Evolutionary conservation across 2,797 vertebrate genomes (phyloP).

Genomic region (Toxotes lorentzi): DNA sequence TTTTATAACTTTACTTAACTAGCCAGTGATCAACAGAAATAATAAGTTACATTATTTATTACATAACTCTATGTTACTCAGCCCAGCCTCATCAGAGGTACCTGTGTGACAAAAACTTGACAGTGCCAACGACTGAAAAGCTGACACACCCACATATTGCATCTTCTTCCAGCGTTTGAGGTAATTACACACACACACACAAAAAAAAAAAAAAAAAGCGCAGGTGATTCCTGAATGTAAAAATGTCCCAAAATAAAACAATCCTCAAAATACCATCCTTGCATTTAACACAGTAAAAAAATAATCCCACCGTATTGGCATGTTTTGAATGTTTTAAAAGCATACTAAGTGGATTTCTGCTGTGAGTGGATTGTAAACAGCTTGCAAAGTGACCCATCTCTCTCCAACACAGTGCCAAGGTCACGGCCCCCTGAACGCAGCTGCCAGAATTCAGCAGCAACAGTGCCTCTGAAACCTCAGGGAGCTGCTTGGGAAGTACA

Average conservation of each 20-base stretch:
- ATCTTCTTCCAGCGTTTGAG: not conserved
- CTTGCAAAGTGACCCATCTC: slow-evolving; percentile 49
- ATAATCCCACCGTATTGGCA: not conserved
- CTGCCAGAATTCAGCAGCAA: slow-evolving; percentile 34
- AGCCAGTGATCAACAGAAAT: not conserved
- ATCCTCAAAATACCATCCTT: not conserved
- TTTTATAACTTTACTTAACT: not conserved
- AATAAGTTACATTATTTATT: not conserved
- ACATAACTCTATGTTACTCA: not conserved
- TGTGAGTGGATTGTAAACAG: slow-evolving; percentile 38
- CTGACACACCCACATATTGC: not conserved
- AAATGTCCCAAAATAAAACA: too few species aligned
- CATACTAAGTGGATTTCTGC: slow-evolving; percentile 28
- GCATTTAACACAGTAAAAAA: slow-evolving; percentile 5
- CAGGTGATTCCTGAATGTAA: not conserved
- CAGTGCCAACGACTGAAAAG: not conserved
- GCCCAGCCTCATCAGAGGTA: not conserved
- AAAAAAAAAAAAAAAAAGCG: not conserved
- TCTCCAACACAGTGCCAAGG: slow-evolving; percentile 54
- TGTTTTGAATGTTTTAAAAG: slow-evolving; percentile 22
- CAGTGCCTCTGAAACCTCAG: slow-evolving; percentile 27
- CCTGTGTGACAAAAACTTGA: not conserved
- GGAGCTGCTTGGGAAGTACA: slow-evolving; percentile 26
- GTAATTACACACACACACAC: too few species aligned
- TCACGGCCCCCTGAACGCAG: slow-evolving; percentile 40